These are phyloP conservation scores for Nyctibius bracteatus DNA, from an alignment of 2,113 vertebrate genomes.

Conservation along the genomic window DNA sequence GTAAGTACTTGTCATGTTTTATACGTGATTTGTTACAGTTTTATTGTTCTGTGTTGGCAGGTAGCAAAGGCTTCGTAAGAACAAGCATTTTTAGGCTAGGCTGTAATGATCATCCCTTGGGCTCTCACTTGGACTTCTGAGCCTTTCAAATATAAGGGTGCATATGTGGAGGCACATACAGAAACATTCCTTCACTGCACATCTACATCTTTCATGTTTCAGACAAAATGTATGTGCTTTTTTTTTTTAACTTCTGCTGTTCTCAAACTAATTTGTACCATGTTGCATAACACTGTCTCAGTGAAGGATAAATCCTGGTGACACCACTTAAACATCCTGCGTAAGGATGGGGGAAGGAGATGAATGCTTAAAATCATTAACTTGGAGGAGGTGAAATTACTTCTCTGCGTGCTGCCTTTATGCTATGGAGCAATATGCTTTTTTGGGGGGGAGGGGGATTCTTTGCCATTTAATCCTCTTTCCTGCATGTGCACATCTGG, in stretches of 20 bases:
- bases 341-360: not conserved
- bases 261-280: not conserved
- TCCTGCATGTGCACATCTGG: slow-evolving; percentile 11
- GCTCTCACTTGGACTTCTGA: not conserved
- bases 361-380: not conserved
- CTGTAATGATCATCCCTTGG: not conserved
- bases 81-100: not conserved
- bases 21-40: not conserved
- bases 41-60: not conserved
- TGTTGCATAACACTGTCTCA: not conserved
- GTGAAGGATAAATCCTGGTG: not conserved
- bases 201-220: not conserved
- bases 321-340: not conserved
- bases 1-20: slow-evolving; percentile 43
- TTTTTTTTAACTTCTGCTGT: not conserved
- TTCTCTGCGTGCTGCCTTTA: not conserved
- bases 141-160: not conserved
- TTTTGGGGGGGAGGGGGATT: too few relatives aligned
- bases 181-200: not conserved
- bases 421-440: not conserved
- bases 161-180: not conserved
- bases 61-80: not conserved
- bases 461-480: slow-evolving; percentile 13
- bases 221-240: not conserved
- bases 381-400: not conserved